phyloP scores from a whole-genome alignment of 2,113 vertebrate species.

The Dicerorhinus sumatrensis region DNA sequence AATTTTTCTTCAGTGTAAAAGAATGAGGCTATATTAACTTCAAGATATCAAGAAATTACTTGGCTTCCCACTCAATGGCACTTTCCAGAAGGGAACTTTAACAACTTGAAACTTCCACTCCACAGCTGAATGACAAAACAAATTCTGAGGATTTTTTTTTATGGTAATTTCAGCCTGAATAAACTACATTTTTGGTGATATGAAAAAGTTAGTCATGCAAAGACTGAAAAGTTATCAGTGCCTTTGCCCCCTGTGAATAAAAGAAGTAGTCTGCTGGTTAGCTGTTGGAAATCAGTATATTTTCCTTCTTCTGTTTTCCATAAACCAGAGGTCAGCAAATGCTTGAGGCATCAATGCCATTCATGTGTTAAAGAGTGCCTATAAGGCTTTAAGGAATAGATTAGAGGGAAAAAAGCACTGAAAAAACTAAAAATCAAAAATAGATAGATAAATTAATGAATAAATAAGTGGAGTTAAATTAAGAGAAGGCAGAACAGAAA shows the following conservation, averaged over 20 bases:
- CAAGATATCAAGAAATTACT: background rate
- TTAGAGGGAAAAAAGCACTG: background rate
- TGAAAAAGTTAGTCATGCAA: background rate
- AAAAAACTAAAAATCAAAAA: background rate
- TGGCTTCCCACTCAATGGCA: background rate
- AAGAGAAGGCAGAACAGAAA: background rate
- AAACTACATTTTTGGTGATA: background rate
- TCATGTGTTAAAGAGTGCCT: background rate
- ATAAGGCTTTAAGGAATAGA: background rate
- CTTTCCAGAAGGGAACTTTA: constrained; percentile 14
- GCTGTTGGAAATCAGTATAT: background rate
- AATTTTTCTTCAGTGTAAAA: background rate
- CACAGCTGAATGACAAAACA: background rate
- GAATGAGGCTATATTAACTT: background rate
- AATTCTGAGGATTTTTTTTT: background rate
- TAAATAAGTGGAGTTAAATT: background rate
- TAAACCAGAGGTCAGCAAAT: background rate
- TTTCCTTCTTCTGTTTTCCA: constrained; percentile 2
- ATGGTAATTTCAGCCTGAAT: background rate
- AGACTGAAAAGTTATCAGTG: background rate
- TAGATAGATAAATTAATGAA: too few relatives aligned
- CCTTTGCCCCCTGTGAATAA: background rate
- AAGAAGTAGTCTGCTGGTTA: background rate
- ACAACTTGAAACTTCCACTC: background rate
- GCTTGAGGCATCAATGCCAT: background rate